Evolutionary conservation across 1,140 invertebrate species (phyloP).

Genomic region (Drosophila aff.): DNA sequence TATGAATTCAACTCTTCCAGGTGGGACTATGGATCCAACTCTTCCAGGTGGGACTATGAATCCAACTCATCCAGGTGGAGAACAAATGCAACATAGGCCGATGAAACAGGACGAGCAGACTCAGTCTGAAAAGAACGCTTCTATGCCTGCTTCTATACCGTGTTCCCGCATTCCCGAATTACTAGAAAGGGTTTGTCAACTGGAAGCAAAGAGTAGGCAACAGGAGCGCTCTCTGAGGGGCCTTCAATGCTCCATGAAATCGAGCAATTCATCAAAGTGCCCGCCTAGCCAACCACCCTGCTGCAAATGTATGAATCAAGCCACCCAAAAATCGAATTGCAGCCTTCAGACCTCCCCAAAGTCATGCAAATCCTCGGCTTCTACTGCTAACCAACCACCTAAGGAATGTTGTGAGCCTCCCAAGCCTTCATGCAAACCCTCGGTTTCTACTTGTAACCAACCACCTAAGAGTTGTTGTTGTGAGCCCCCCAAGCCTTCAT

Average conservation of each 20-base stretch:
- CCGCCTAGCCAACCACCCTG: rapidly evolving
- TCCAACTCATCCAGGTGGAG: too few species aligned
- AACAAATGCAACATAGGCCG: too few species aligned
- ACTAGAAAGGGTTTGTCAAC: constrained; percentile 1
- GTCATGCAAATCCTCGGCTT: background rate
- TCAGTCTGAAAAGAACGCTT: background rate
- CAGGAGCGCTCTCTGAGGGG: constrained; percentile 12
- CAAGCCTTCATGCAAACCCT: too few species aligned
- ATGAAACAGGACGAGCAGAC: background rate
- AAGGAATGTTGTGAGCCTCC: background rate
- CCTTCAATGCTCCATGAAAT: constrained; percentile 10
- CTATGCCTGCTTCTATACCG: background rate
- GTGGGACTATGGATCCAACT: too few species aligned
- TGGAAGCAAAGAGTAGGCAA: constrained; percentile 11
- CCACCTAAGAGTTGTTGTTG: too few species aligned
- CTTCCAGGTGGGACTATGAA: too few species aligned
- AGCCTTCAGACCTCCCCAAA: background rate
- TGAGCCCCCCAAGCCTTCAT: too few species aligned
- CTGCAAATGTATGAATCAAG: background rate
- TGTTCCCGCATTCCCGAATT: constrained; percentile 3
- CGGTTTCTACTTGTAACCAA: too few species aligned
- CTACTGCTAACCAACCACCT: background rate
- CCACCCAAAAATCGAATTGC: background rate
- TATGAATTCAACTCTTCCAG: too few species aligned
- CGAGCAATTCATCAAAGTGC: background rate